Conservation (phyloP, 2,888 invertebrate species). For the Vanessa cardui region DNA sequence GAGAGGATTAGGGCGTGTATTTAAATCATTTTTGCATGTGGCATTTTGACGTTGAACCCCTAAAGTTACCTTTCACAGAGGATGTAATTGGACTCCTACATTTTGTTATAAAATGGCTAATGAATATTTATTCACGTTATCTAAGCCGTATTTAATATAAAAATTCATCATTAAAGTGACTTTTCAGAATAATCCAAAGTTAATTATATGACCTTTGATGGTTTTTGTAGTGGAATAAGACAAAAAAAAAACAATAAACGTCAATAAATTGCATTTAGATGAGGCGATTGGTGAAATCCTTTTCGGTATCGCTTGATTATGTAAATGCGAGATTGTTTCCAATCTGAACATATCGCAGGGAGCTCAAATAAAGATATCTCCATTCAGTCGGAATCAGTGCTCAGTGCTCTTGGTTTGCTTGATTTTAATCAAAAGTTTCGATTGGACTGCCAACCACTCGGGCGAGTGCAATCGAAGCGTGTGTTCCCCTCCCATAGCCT, state of each 20-base stretch:
- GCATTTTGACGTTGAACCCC: slow-evolving; percentile 62
- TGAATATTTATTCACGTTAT: slow-evolving; percentile 74
- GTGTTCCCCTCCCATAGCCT: slow-evolving; percentile 50
- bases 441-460: slow-evolving; percentile 72
- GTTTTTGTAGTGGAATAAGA: not conserved
- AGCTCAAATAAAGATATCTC: slow-evolving; percentile 79
- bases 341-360: slow-evolving; percentile 67
- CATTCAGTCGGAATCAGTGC: slow-evolving; percentile 63
- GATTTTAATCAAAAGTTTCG: slow-evolving; percentile 83
- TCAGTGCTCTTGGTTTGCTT: slow-evolving; percentile 70
- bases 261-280: slow-evolving; percentile 14
- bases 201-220: not conserved
- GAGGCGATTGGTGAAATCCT: slow-evolving; percentile 34
- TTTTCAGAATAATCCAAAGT: not conserved
- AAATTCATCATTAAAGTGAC: not conserved
- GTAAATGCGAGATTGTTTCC: slow-evolving; percentile 47
- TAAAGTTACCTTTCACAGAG: slow-evolving; percentile 56
- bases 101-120: slow-evolving; percentile 71
- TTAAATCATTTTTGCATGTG: slow-evolving; percentile 73
- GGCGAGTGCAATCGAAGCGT: slow-evolving; percentile 64
- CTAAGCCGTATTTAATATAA: slow-evolving; percentile 28
- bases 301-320: slow-evolving; percentile 15
- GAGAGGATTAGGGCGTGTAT: slow-evolving; percentile 58
- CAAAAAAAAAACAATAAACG: slow-evolving; percentile 12
- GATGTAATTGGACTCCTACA: slow-evolving; percentile 60